phyloP scores from a whole-genome alignment of 2,888 invertebrate genomes.

The Lepas anatifera region DNA sequence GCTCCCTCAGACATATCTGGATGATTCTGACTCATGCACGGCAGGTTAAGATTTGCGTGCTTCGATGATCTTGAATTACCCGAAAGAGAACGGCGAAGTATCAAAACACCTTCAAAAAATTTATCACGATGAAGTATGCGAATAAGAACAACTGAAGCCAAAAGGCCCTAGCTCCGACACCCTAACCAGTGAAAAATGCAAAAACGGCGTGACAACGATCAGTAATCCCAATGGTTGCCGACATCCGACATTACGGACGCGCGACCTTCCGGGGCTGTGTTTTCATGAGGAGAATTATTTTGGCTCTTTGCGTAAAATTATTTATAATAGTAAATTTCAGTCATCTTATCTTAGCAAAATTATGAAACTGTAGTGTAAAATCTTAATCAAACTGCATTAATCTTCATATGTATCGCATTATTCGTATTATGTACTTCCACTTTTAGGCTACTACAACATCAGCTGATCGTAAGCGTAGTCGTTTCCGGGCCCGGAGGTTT shows the following conservation, averaged over 20 bases:
- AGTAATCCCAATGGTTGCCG: not conserved
- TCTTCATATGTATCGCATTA: no score
- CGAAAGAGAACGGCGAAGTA: not conserved
- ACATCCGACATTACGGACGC: not conserved
- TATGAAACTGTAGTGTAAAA: no score
- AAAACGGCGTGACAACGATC: not conserved
- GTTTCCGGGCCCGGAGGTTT: no score
- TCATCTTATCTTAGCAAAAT: no score
- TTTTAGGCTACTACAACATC: no score
- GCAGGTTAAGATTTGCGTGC: not conserved
- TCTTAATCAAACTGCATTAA: no score
- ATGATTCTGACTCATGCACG: not conserved
- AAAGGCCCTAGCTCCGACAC: no score
- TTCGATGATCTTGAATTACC: not conserved
- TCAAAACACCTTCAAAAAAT: not conserved
- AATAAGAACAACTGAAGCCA: not conserved
- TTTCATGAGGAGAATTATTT: slow-evolving; percentile 10
- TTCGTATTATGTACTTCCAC: no score
- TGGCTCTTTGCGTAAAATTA: no score
- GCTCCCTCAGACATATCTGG: not conserved
- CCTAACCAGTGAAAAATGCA: not conserved
- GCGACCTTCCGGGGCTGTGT: slow-evolving; percentile 4
- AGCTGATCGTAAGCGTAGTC: no score
- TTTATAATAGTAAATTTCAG: no score
- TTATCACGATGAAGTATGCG: not conserved